Conservation (phyloP, 2,797 vertebrate genomes). For the Bradypus variegatus region DNA sequence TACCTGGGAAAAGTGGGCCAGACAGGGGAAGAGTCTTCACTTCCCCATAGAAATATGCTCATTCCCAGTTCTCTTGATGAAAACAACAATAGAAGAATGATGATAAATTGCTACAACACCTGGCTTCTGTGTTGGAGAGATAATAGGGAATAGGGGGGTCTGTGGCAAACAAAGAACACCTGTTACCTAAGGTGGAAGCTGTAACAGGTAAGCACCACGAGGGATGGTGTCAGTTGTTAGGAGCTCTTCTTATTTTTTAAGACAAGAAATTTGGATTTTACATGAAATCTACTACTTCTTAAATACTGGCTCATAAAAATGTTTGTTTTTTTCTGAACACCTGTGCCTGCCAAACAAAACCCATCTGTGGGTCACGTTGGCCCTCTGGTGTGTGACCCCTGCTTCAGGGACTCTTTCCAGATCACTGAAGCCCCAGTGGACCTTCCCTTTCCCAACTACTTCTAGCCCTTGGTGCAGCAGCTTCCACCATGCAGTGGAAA, state of each 20-base stretch:
- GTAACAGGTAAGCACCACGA: neutral
- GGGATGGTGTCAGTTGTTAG: neutral
- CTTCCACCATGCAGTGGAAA: neutral
- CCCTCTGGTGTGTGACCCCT: neutral
- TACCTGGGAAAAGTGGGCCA: neutral
- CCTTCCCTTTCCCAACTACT: neutral
- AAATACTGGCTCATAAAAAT: neutral
- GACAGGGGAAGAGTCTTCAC: neutral
- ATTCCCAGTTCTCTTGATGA: neutral
- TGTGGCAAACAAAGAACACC: neutral
- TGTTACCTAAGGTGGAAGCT: neutral
- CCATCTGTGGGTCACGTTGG: neutral
- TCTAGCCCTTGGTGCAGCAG: too few species aligned
- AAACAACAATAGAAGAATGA: neutral
- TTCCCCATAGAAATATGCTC: neutral
- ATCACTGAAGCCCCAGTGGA: neutral
- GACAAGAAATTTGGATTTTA: conserved; percentile 5
- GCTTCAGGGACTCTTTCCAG: neutral
- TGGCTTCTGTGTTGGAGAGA: neutral
- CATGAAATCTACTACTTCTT: neutral
- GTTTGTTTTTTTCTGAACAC: neutral
- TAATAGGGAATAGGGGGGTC: neutral
- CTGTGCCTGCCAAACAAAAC: neutral
- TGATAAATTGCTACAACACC: neutral
- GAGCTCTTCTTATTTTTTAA: neutral